Conservation (phyloP, 2,113 vertebrate species). For the Pagrus major region DNA sequence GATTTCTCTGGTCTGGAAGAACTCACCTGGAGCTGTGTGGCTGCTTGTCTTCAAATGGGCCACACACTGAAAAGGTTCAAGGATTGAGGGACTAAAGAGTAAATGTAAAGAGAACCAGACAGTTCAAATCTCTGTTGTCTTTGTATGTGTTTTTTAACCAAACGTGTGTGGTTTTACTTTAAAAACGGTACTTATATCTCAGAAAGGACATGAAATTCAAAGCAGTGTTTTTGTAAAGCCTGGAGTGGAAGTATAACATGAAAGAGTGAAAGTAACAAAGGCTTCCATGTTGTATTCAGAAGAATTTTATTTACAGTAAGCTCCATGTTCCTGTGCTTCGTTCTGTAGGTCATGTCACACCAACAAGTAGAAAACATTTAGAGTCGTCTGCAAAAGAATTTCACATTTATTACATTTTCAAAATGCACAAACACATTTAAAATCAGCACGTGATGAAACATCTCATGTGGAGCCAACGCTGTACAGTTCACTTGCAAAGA, state of each 20-base stretch:
- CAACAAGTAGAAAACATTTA: background rate
- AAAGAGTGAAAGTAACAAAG: too few species aligned
- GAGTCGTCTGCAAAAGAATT: conserved; percentile 22
- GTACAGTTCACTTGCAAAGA: conserved; percentile 36
- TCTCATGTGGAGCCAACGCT: background rate
- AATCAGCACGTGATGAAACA: background rate
- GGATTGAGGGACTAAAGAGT: background rate
- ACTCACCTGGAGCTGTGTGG: background rate
- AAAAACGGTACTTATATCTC: background rate
- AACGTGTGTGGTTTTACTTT: background rate
- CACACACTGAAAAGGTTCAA: background rate
- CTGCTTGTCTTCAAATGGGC: background rate
- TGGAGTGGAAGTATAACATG: background rate
- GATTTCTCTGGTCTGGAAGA: background rate
- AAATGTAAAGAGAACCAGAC: background rate
- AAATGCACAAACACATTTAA: conserved; percentile 15
- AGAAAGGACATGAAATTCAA: background rate
- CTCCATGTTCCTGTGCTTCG: background rate
- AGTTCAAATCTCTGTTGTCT: background rate
- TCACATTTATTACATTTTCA: conserved; percentile 47
- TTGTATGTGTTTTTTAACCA: background rate
- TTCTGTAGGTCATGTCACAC: background rate
- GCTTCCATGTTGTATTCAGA: background rate
- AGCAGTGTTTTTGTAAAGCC: too few species aligned
- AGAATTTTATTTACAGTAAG: background rate